Base-by-base conservation (phyloP, 2,113 vertebrate genomes). In the Entomyzon cyanotis region DNA sequence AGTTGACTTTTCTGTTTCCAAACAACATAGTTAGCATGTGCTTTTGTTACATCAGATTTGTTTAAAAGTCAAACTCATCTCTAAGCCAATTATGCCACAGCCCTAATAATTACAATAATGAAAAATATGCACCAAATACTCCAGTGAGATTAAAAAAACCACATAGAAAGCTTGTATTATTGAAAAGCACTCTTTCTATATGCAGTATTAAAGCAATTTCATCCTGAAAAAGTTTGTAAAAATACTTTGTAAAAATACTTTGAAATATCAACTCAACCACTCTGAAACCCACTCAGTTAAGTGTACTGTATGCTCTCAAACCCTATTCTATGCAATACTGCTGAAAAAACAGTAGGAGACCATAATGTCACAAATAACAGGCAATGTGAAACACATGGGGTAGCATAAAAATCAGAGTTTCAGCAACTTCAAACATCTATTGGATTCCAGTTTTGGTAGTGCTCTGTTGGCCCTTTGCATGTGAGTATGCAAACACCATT, bases 401-500 rank as follows among this genome's bases (percentile, higher is more conserved):
- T 24, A 56, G 15, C 10, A 77, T 11, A 11, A 60, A 28, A 79
- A 89, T 37, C n/a, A 58, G 42, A 39, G 49, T 31, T 80, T 62
- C 4, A 12, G 24, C 19, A 16, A 69, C 58, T 67, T 31, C 20
- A 53, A 64, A 15, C 8, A 69, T n/a, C 10, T 41, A 73, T n/a
- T 74, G 62, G 28, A 77, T 44, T 59, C 19, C 52, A 47, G 14
- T 80, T 94, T 33, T 33, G 24, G 35, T 25, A 83, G 30, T 5
- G 30, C 33, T 78, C 5, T 4, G 24, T 6, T 59, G 35, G 30
- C 59, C 15, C 33, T 91, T 30, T n/a, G 47, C 60, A 80, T 0
- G 0, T 1, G 8, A 77, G 15, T 15, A 83, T 31, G 22, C 35
- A 47, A 80, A 83, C 25, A 46, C 8, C 30, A 35, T 1, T 13